Base-by-base conservation (phyloP, 1,140 invertebrate species). In the Pararge aegeria region DNA sequence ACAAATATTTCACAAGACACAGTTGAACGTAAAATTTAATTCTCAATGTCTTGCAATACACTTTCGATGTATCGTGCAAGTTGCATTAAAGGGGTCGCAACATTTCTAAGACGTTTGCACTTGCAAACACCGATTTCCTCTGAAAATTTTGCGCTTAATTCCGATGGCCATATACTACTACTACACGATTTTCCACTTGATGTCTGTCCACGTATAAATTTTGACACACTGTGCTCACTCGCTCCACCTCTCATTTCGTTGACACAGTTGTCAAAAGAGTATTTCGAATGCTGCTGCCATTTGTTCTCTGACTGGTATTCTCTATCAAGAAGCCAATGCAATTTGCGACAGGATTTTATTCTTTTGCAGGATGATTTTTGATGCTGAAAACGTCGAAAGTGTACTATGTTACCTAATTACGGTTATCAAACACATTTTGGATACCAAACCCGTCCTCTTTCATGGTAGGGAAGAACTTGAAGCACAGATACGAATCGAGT, bases 31-130 rank as follows among this genome's bases (percentile, higher is more conserved):
- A 38, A 2, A 49, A 27, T 49, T 49, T 49, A 49, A 15, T 67
- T 61, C n/a, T 55, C 21, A 9, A 77, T 55, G 53, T 80, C 77
- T 56, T 78, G 69, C 15, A 85, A 21, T 29, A 82, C 61, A 12
- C 52, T 75, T 51, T 87, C 80, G 6, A 87, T 71, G 46, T 75
- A 78, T 10, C 52, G 66, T 38, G 76, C 74, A 12, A 89, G 60
- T 66, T 78, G 68, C 18, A 80, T 34, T 64, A 87, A 81, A 1
- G 78, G 78, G 44, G 78, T 75, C 5, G 68, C 46, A n/a, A 65
- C 55, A 62, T 59, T 63, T 20, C 66, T 66, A 5, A 63, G 38
- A 49, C 70, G 64, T 21, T 51, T 52, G 67, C 72, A 74, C 40
- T 73, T 63, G 52, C 71, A 76, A 12, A 21, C 42, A 62, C 44